Base-by-base conservation (phyloP, 2,888 invertebrate genomes). In the Eupelmus urozonus region DNA sequence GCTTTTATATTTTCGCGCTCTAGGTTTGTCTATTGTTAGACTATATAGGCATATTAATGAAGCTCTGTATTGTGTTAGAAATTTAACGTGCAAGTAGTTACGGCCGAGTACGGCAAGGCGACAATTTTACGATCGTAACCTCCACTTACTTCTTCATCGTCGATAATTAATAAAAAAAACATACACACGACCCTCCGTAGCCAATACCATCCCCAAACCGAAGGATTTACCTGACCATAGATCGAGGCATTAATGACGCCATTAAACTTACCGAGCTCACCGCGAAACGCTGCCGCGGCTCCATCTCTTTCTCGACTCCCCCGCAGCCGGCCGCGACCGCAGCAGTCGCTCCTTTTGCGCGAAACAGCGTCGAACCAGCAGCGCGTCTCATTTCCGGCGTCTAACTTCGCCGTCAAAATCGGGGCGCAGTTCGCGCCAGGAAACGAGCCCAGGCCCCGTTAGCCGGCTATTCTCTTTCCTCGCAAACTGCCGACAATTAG, bases 231-330 rank as follows among this genome's bases (percentile, higher is more conserved):
- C 9, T 34, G 34, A 5, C 34, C 3, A 45, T 2, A 45, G 9
- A 45, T 45, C 4, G 9, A 2, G 0, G 59, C 77, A 83, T 83
- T 84, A 85, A 84, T 81, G 85, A 84, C 82, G 84, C 83, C 84
- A 82, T 85, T 84, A 85, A 82, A 84, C 83, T 84, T 84, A 84
- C 83, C 82, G 83, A 82, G 81, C 81, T 78, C 80, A 79, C 80
- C 83, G 78, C 55, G n/a, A 20, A 23, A 3, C 42, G 20, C n/a
- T n/a, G 40, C 34, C 25, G 23, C 27, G 16, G 23, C 27, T 29
- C 49, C 34, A 34, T 25, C 62, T n/a, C 82, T 74, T 79, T 78
- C 63, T 57, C 27, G 34, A n/a, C 57, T 25, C 42, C 18, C 59
- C 9, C 11, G 42, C 62, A 20, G 34, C 34, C 9, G 34, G 5